phyloP scores from a whole-genome alignment of 1,140 invertebrate genomes.

The Cydia strobilella region DNA sequence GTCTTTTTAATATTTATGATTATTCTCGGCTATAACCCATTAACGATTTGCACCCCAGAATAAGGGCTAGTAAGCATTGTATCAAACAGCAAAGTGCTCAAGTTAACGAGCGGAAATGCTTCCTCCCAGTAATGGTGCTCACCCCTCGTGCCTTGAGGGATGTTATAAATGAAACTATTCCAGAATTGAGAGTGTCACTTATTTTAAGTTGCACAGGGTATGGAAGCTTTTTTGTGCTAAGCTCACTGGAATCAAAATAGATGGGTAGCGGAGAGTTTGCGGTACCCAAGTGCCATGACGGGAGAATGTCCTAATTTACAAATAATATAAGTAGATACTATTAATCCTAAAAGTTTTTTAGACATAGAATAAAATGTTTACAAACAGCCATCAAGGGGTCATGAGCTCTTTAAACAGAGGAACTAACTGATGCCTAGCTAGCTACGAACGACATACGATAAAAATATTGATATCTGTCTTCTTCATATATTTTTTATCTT shows the following conservation, averaged over 20 bases:
- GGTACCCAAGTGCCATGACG: background rate
- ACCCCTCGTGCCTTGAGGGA: constrained; percentile 42
- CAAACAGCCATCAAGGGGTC: too few relatives aligned
- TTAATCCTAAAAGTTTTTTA: too few relatives aligned
- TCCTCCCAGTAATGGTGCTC: constrained; percentile 70
- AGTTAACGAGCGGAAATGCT: constrained; percentile 73
- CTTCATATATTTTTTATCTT: background rate
- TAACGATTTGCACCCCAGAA: constrained; percentile 40
- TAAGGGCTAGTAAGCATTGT: constrained; percentile 60
- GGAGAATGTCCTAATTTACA: too few relatives aligned
- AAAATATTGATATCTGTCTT: background rate
- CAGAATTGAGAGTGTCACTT: constrained; percentile 25
- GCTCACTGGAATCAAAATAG: background rate
- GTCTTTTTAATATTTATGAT: background rate
- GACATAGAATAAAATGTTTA: too few relatives aligned
- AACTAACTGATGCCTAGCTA: too few relatives aligned
- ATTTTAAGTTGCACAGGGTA: constrained; percentile 15
- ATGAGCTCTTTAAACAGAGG: too few relatives aligned
- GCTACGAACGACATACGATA: background rate
- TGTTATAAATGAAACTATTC: constrained; percentile 40
- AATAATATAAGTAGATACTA: too few relatives aligned
- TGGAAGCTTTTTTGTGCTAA: background rate
- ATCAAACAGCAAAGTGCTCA: constrained; percentile 65
- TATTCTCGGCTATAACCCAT: constrained; percentile 19
- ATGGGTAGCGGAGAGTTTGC: background rate